Evolutionary conservation across 2,797 vertebrate species (phyloP).

Genomic region (Malacoraja senta): DNA sequence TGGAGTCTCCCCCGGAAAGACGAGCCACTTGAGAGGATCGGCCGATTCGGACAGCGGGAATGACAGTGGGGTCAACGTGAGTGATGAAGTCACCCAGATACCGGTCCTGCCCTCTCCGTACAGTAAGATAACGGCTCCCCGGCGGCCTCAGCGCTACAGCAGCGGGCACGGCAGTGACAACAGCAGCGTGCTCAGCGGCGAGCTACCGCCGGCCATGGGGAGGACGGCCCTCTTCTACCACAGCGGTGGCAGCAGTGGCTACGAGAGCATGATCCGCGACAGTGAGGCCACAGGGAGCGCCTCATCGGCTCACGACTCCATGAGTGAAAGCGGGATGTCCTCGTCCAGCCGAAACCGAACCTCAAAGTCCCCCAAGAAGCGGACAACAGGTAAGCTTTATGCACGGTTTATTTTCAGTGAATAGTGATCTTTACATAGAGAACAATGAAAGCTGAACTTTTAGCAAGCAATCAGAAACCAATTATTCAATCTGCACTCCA

Average conservation of each 20-base stretch:
- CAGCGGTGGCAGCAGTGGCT: conserved; percentile 91
- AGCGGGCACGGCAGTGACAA: conserved; percentile 95
- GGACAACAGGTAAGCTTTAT: conserved; percentile 72
- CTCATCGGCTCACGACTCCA: conserved; percentile 78
- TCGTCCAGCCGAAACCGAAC: conserved; percentile 75
- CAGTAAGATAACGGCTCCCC: conserved; percentile 92
- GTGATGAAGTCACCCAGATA: conserved; percentile 58
- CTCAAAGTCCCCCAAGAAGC: conserved; percentile 87
- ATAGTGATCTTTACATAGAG: background rate
- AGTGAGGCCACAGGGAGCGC: conserved; percentile 94
- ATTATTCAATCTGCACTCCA: background rate
- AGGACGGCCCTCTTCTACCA: conserved; percentile 93
- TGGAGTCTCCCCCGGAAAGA: conserved; percentile 60
- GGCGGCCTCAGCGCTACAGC: conserved; percentile 87
- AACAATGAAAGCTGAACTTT: background rate
- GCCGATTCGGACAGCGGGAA: conserved; percentile 80
- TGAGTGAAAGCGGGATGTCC: conserved; percentile 75
- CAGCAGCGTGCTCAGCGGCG: conserved; percentile 91
- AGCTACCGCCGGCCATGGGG: conserved; percentile 89
- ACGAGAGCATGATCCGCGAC: conserved; percentile 94
- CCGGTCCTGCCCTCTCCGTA: conserved; percentile 81
- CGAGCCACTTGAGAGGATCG: conserved; percentile 64
- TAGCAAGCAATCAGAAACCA: background rate
- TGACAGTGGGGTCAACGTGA: conserved; percentile 74
- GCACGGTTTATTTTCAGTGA: background rate